Evolutionary conservation across 2,888 invertebrate species (phyloP), one percentile per base, ranked within the genome.

Genomic region (Drosophila yooni): DNA sequence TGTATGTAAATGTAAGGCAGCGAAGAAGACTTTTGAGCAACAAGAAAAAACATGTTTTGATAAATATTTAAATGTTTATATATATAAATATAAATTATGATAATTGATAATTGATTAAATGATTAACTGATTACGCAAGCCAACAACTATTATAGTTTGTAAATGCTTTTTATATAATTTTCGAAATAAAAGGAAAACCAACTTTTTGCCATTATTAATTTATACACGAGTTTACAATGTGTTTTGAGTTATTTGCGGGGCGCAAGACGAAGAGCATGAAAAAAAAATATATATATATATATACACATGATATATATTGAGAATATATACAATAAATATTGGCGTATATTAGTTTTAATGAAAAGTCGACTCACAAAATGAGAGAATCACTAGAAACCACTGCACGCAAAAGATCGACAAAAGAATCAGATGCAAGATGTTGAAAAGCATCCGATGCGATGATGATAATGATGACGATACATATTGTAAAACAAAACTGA

Each of bases 41-140:
- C 89, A 88, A 88, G 89, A 88, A 89, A 88, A 91, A 90, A 90
- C 88, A 88, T 90, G 90, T 89, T 88, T 90, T 91, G 81, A 91
- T 90, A 91, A 87, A 91, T 87, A 79, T 91, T 91, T 88, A 90
- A 90, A 90, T 84, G 85, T 85, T 85, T 79, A 88, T 87, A 82
- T 67, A 71, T 79, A 75, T 80, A 81, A 61, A 68, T 70, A 76
- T 79, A 81, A 81, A 78, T 65, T 70, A 75, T 63, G 68, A 69
- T 81, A 73, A 73, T 64, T 64, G 58, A 82, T 82, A 79, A 83
- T 76, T 83, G 82, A 79, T 82, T 76, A 79, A 82, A 74, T 74
- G 74, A 88, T 86, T 83, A 77, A 88, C 64, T 83, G 80, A 87
- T 87, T 87, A 87, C 74, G 85, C 84, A 88, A 88, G 86, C 84